Evolutionary conservation across 2,797 vertebrate species (phyloP), one percentile per base, ranked within the genome.

Genomic region (Pseudochirops corinnae): DNA sequence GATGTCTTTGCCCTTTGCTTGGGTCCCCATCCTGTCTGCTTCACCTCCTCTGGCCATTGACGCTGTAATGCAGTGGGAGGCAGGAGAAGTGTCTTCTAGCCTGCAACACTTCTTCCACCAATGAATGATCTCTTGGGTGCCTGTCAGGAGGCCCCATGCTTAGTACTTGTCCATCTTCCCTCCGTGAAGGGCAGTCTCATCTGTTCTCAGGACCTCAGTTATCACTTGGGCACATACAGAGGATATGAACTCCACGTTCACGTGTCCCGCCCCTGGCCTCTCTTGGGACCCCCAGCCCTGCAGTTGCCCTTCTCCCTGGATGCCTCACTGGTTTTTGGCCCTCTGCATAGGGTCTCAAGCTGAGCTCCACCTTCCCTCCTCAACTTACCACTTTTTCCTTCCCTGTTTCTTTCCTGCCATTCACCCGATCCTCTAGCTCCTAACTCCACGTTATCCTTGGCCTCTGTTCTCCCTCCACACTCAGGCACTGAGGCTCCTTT

Each of bases 331-430:
- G 0, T 16, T 2, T 33, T n/a, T 6, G 28, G 1, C 58, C 55
- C 55, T 92, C 28, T 4, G 82, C 21, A 55, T 21, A 28, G 26
- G 91, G 9, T 46, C 93, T 11, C 58, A 10, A 6, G 2, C 0
- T 0, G 0, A 87, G 53, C 28, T 29, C 24, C 7, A 1, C n/a
- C 29, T 46, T 50, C 7, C 0, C 1, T 91, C 46, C 5, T 62
- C 46, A 55, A 39, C 31, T 39, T 90, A 2, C 6, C 0, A 52
- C 31, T 56, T 67, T 16, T 82, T 90, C 46, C 33, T 57, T 16
- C 12, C 26, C 52, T 9, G 0, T 67, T 24, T 9, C 46, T 16
- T 3, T 5, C 1, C 39, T 74, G 67, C 13, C 14, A 0, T 2
- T 46, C 56, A 12, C 33, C 33, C 5, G 13, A 56, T 33, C 57